Base-by-base conservation (phyloP, 2,888 invertebrate species). In the Prosapia bicincta region DNA sequence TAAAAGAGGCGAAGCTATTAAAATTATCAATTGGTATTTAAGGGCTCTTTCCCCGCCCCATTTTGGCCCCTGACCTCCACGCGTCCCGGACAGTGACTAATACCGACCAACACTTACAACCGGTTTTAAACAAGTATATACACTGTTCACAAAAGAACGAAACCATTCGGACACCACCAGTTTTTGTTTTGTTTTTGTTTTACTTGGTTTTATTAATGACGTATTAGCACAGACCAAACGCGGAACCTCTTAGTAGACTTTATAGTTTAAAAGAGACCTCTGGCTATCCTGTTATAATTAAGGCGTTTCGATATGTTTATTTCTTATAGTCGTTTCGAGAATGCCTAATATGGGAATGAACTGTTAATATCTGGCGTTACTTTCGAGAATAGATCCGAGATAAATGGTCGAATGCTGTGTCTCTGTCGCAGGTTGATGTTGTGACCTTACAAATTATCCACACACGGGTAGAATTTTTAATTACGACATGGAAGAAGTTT, bases 11-110 rank as follows among this genome's bases (percentile, higher is more conserved):
- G 54, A 20, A 54, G 54, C 54, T 54, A 54, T 54, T 54, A 54
- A 54, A 54, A 54, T 54, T 54, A 54, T 54, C 54, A 54, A 54
- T 54, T 54, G 54, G 54, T 54, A 54, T 54, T 54, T 54, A 54
- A 54, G 54, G 54, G 54, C 54, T 54, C 54, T 13, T 38, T 20
- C 54, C 54, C 54, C 54, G 54, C 54, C 54, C 54, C n/a, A 54
- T 54, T 54, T 54, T 54, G 54, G 54, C 54, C 54, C 54, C 54
- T 54, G 54, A 54, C 54, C 54, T 54, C 54, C 54, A 54, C 54
- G 54, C 7, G 54, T 54, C 54, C 54, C 54, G 20, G 20, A n/a
- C 54, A 54, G 13, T 54, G 54, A 54, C 54, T 54, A 54, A 54
- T 54, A 20, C 54, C 20, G 54, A 2, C 38, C 54, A 9, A 54